Conservation (phyloP, 2,888 invertebrate species). For the Himalopsyche anomala region DNA sequence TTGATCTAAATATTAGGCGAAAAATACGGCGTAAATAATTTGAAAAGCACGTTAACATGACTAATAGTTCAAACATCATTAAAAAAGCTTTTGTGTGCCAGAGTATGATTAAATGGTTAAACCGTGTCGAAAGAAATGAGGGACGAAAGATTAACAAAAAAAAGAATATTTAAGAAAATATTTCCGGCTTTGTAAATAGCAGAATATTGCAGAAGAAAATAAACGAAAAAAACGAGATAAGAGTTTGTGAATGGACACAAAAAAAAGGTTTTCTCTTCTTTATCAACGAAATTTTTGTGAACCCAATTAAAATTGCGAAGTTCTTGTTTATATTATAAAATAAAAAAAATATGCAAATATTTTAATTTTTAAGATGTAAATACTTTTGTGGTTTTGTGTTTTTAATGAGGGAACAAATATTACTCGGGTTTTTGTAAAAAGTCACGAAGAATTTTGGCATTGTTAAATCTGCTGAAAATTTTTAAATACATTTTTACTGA, state of each 20-base stretch:
- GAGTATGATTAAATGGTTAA: background rate
- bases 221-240: background rate
- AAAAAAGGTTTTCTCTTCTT: background rate
- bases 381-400: no score
- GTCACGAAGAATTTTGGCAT: no score
- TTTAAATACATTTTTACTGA: no score
- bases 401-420: no score
- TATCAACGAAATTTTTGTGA: background rate
- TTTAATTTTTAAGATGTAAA: no score
- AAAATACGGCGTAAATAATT: background rate
- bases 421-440: no score
- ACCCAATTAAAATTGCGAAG: conserved; percentile 1
- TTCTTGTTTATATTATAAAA: background rate
- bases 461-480: no score
- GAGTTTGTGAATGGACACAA: background rate
- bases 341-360: no score
- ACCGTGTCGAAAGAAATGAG: background rate
- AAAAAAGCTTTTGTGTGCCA: background rate
- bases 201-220: background rate
- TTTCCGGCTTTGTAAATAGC: background rate
- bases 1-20: background rate
- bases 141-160: conserved; percentile 1
- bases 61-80: conserved; percentile 15
- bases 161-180: background rate
- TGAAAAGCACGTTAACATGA: background rate